These are phyloP conservation scores for Delichon dasypus DNA, from an alignment of 2,797 vertebrate genomes.

Conservation along the genomic window DNA sequence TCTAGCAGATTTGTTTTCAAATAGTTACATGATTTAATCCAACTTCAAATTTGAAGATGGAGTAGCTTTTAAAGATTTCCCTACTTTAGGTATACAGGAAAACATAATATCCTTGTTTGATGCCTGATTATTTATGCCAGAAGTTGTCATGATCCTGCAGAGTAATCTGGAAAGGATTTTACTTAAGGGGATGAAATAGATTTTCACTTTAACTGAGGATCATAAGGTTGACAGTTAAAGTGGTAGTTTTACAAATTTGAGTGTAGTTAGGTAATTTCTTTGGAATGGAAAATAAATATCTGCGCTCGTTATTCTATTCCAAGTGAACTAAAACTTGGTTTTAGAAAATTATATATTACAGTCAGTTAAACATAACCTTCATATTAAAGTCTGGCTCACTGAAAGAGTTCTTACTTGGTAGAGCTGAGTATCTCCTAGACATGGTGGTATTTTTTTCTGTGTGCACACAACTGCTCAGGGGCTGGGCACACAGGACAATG, in stretches of 20 bases:
- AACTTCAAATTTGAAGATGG: constrained; percentile 12
- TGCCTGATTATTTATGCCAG: constrained; percentile 17
- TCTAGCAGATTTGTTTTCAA: background rate
- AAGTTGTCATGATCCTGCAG: constrained; percentile 40
- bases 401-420: background rate
- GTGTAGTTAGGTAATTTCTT: background rate
- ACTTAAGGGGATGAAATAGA: constrained; percentile 21
- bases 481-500: background rate
- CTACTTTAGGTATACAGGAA: constrained; percentile 1
- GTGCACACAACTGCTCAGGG: background rate
- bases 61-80: constrained; percentile 28
- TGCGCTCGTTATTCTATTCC: background rate
- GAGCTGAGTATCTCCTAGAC: background rate
- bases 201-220: constrained; percentile 1
- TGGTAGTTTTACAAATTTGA: background rate
- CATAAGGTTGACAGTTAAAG: constrained; percentile 28
- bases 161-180: constrained; percentile 58
- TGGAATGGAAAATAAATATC: background rate
- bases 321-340: background rate
- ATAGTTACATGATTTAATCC: background rate
- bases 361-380: background rate
- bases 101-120: background rate
- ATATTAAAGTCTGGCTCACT: background rate
- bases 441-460: background rate
- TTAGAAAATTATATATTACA: background rate